Percentiles rank a stretch among this genome's conserved stretches.
phyloP scores from a whole-genome alignment of 2,888 invertebrate species.

The Yponomeuta malinellus region DNA sequence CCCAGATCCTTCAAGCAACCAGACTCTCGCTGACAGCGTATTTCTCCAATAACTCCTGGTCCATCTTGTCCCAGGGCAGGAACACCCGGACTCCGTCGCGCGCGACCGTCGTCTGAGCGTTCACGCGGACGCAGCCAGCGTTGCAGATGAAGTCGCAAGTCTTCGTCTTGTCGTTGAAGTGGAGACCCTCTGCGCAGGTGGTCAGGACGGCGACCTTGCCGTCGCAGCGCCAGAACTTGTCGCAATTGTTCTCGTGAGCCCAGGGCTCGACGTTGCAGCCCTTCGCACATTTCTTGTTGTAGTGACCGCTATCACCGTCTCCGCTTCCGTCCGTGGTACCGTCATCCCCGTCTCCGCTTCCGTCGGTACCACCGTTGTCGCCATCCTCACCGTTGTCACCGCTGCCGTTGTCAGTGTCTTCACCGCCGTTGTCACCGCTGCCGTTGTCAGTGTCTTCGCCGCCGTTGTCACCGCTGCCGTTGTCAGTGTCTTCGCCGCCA shows the following conservation, averaged over 20 bases:
- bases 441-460: background rate
- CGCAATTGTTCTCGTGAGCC: slow-evolving; percentile 52
- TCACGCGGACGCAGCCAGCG: slow-evolving; percentile 33
- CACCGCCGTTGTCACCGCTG: slow-evolving; percentile 1
- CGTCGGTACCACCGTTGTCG: no score
- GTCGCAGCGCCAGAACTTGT: slow-evolving; percentile 56
- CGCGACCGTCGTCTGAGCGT: slow-evolving; percentile 17
- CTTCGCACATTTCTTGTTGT: slow-evolving; percentile 28
- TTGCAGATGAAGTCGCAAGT: slow-evolving; percentile 58
- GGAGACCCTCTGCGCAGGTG: slow-evolving; percentile 51
- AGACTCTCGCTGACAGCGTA: background rate
- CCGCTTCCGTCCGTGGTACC: slow-evolving; percentile 22
- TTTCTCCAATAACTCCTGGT: background rate
- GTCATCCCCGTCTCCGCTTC: slow-evolving; percentile 8
- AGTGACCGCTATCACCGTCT: slow-evolving; percentile 10
- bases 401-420: no score
- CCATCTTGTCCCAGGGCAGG: slow-evolving; percentile 22
- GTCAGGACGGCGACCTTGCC: slow-evolving; percentile 33
- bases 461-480: no score
- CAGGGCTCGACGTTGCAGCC: slow-evolving; percentile 51
- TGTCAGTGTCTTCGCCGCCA: no score
- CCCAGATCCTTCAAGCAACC: background rate
- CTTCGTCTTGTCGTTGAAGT: slow-evolving; percentile 44
- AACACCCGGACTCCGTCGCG: slow-evolving; percentile 21
- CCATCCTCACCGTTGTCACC: no score